Evolutionary conservation across 2,888 invertebrate species (phyloP), one percentile per base, ranked within the genome.

Genomic region (Harpagoxenus sublaevis): DNA sequence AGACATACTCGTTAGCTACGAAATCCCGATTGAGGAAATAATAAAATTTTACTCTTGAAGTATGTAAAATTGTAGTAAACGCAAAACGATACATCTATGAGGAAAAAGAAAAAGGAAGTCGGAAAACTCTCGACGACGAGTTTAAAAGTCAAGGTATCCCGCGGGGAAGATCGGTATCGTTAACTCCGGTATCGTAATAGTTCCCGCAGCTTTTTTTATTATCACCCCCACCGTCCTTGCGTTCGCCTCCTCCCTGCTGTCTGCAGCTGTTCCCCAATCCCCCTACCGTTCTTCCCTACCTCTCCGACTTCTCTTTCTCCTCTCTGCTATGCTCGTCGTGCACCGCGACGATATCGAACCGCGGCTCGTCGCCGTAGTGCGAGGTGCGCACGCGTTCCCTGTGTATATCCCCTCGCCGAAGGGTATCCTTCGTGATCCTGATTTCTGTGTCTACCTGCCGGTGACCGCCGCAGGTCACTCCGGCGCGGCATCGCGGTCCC

Each of bases 341-440:
- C 48, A 60, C 79, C 60, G 28, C 79, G 73, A 71, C 79, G 79
- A 45, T 79, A 81, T 81, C 79, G 79, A 81, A 71, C 79, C 71
- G 35, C 12, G 6, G 60, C 79, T 71, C 79, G 55, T 70, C 79
- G 78, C 42, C 68, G 48, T 81, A 71, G 79, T 60, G 71, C 79
- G 79, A 81, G 79, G 71, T 71, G 79, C 79, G 79, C 79, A 81
- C 79, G 79, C 79, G 79, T 57, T 81, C 53, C 60, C 28, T 10
- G 35, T 60, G 55, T 35, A 53, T 31, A 31, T 35, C 31, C 71
- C 71, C 79, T 60, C 60, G 79, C 53, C 0, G 71, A 15, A 48
- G 23, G 28, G 28, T 8, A 12, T 81, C 79, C 71, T 81, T 71
- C 18, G 73, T 1, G 71, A 71, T 81, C 71, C 79, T 70, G 66